Conservation (phyloP, 1,140 invertebrate genomes). For the Vanessa tameamea region DNA sequence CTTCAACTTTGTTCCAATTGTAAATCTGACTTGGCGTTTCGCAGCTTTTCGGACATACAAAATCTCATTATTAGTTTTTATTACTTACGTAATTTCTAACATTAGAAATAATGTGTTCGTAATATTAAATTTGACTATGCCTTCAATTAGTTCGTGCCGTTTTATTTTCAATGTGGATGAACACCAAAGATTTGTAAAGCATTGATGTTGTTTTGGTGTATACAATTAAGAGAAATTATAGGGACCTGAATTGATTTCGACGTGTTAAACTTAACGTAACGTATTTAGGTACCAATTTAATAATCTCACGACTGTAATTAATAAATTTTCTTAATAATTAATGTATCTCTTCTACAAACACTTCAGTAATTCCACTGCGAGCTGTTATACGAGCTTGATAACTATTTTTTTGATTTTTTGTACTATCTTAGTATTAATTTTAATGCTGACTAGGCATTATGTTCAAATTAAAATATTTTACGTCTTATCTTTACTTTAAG, state of each 20-base stretch:
- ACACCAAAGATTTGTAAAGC: conserved; percentile 79
- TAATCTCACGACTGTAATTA: conserved; percentile 60
- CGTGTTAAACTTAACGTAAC: conserved; percentile 73
- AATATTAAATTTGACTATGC: conserved; percentile 64
- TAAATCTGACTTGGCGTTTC: conserved; percentile 64
- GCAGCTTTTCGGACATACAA: conserved; percentile 76
- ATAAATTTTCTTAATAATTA: conserved; percentile 28
- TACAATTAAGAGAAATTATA: conserved; percentile 78
- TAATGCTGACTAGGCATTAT: conserved; percentile 55
- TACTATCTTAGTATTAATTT: conserved; percentile 63
- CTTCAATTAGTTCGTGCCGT: conserved; percentile 68
- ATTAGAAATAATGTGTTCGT: conserved; percentile 74
- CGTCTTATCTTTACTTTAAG: conserved; percentile 49
- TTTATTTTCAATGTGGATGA: conserved; percentile 73
- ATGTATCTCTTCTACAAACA: conserved; percentile 50
- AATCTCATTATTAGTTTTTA: conserved; percentile 78
- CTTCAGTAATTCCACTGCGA: conserved; percentile 65
- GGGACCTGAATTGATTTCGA: conserved; percentile 78
- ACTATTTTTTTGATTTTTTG: conserved; percentile 63
- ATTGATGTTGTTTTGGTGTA: conserved; percentile 75
- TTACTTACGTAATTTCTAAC: conserved; percentile 65
- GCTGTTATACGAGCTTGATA: conserved; percentile 54
- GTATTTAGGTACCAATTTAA: conserved; percentile 75
- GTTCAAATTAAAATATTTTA: conserved; percentile 53
- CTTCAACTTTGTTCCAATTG: conserved; percentile 51